These are phyloP conservation scores for Buceros bicornis DNA, from an alignment of 2,797 vertebrate species.

Conservation along the genomic window DNA sequence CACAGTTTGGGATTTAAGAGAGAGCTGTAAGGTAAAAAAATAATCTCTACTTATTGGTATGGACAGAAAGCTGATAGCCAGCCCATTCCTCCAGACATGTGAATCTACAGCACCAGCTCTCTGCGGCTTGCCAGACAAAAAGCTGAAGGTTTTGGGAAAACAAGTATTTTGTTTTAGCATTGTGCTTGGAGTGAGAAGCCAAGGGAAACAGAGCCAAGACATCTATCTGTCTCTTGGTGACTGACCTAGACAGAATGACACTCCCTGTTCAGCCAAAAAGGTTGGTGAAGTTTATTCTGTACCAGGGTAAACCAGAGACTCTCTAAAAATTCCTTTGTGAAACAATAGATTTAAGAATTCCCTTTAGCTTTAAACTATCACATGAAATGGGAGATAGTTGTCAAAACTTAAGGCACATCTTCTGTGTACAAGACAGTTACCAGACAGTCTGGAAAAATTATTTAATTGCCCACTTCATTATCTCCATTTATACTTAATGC, in stretches of 20 bases:
- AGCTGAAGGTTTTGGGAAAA: neutral
- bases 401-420: neutral
- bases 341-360: neutral
- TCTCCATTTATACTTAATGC: neutral
- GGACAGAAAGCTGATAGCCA: neutral
- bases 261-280: neutral
- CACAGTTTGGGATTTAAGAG: neutral
- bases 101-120: neutral
- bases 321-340: neutral
- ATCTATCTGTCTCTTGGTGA: neutral
- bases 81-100: neutral
- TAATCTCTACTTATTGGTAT: neutral
- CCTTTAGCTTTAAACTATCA: neutral
- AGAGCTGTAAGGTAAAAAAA: neutral
- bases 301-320: neutral
- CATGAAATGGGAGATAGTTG: neutral
- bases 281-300: neutral
- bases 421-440: neutral
- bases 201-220: neutral
- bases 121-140: neutral
- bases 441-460: neutral
- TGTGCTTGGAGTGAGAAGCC: neutral
- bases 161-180: neutral
- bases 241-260: neutral
- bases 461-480: neutral